These are phyloP conservation scores for Ricordea florida DNA, from an alignment of 92 coral and sea anemone species.

Conservation along the genomic window DNA sequence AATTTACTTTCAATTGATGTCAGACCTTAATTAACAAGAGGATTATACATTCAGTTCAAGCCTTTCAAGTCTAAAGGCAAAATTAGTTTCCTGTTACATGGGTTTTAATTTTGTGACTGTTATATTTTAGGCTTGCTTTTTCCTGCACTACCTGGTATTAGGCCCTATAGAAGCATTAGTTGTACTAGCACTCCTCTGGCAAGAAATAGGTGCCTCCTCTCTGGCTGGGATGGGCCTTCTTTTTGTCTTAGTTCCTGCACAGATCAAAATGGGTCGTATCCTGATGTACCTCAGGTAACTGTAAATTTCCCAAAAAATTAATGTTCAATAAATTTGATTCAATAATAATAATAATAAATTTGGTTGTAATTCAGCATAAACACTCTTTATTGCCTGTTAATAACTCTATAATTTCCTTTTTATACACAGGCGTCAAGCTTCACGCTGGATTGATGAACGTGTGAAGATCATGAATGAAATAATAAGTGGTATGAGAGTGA, in stretches of 20 bases:
- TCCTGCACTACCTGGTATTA: slow-evolving; percentile 80
- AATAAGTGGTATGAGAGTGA: slow-evolving; percentile 86
- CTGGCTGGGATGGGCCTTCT: slow-evolving; percentile 81
- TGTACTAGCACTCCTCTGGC: slow-evolving; percentile 67
- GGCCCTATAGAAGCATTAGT: slow-evolving; percentile 80
- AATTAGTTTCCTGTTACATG: too few relatives aligned
- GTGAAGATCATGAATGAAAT: slow-evolving; percentile 86
- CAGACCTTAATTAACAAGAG: too few relatives aligned
- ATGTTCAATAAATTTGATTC: too few relatives aligned
- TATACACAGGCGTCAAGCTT: slow-evolving; percentile 6
- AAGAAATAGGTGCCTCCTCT: slow-evolving; percentile 77
- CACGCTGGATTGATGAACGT: slow-evolving; percentile 73
- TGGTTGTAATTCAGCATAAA: too few relatives aligned
- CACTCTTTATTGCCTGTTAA: too few relatives aligned
- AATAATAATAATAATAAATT: too few relatives aligned
- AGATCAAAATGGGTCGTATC: slow-evolving; percentile 71
- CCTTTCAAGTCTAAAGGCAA: too few relatives aligned
- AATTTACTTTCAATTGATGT: too few relatives aligned
- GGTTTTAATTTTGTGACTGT: background rate
- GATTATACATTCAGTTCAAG: too few relatives aligned
- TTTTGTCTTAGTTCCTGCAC: slow-evolving; percentile 69
- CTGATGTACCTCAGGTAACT: slow-evolving; percentile 79
- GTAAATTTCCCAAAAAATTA: too few relatives aligned
- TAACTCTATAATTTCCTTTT: too few relatives aligned
- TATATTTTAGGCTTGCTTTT: slow-evolving; percentile 10